These are phyloP conservation scores for Sinocyclocheilus rhinocerous DNA, from an alignment of 2,113 vertebrate species.

Conservation along the genomic window DNA sequence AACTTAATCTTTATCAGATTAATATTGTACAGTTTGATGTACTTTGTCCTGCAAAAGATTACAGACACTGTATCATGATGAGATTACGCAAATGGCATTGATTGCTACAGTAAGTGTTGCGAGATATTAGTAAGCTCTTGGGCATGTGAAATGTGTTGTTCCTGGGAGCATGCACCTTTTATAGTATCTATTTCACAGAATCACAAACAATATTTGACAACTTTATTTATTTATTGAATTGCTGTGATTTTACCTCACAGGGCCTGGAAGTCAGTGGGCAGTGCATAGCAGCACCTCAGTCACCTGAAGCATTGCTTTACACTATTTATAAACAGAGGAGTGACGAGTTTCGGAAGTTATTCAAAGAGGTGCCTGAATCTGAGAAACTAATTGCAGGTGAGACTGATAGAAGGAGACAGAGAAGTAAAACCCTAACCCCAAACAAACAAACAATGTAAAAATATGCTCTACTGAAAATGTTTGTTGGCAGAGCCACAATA, in stretches of 20 bases:
- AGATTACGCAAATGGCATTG: not conserved
- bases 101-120: not conserved
- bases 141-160: not conserved
- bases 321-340: conserved; percentile 87
- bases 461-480: not conserved
- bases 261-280: conserved; percentile 58
- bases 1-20: too few relatives aligned
- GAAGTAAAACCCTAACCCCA: not conserved
- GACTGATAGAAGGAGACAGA: conserved; percentile 45
- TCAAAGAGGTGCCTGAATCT: conserved; percentile 84
- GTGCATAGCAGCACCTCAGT: conserved; percentile 68
- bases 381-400: conserved; percentile 90
- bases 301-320: conserved; percentile 65
- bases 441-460: not conserved
- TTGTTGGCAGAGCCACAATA: not conserved
- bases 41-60: conserved; percentile 32
- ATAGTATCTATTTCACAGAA: not conserved
- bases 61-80: not conserved
- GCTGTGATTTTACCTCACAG: conserved; percentile 53
- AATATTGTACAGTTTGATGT: not conserved
- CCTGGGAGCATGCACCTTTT: not conserved
- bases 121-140: not conserved
- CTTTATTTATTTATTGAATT: not conserved
- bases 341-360: conserved; percentile 90
- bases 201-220: not conserved